Evolutionary conservation across 2,797 vertebrate species (phyloP).

Genomic region (Lagorchestes hirsutus): DNA sequence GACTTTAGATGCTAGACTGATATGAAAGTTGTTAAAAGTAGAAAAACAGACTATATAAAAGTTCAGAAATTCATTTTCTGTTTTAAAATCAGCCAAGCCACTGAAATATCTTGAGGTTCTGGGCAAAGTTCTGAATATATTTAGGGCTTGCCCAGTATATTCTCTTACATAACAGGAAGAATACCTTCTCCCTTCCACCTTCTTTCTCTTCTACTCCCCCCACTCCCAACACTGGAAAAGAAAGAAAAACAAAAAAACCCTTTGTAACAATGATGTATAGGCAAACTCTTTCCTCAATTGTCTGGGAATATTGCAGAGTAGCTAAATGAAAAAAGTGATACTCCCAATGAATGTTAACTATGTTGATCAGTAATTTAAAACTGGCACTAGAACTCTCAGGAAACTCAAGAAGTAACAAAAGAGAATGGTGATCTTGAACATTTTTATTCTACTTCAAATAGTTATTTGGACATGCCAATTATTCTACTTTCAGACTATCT

Average conservation of each 20-base stretch:
- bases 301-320: neutral
- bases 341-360: neutral
- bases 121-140: slow-evolving; percentile 1
- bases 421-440: neutral
- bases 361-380: neutral
- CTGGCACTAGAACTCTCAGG: neutral
- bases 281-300: neutral
- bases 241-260: neutral
- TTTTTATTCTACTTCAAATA: slow-evolving; percentile 5
- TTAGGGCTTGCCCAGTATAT: slow-evolving; percentile 7
- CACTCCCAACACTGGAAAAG: neutral
- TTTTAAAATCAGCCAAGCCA: neutral
- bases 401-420: slow-evolving; percentile 10
- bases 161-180: neutral
- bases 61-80: slow-evolving; percentile 40
- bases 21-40: neutral
- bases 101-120: slow-evolving; percentile 4
- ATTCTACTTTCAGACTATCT: neutral
- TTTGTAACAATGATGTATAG: neutral
- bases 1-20: neutral
- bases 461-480: neutral
- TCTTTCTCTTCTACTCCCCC: neutral
- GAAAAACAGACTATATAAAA: neutral
- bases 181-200: neutral
- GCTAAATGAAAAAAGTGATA: neutral